Evolutionary conservation across 2,113 vertebrate genomes (phyloP).

Genomic region (Chauna torquata): DNA sequence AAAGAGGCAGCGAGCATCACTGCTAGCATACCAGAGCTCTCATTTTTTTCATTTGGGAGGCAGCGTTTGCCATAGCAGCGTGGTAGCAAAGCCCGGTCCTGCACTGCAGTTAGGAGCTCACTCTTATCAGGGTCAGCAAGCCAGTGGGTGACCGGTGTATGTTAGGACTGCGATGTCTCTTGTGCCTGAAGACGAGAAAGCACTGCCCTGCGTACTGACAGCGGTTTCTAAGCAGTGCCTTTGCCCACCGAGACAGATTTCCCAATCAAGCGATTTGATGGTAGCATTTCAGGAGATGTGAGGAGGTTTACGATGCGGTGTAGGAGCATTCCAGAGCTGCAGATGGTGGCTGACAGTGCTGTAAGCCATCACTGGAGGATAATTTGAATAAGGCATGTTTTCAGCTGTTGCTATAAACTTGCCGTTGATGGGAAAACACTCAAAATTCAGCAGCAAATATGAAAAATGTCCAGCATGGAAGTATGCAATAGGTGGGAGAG

Average conservation of each 20-base stretch:
- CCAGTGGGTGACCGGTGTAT: background rate
- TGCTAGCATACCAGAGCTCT: background rate
- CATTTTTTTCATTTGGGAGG: background rate
- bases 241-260: background rate
- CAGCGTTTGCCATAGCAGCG: background rate
- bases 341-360: conserved; percentile 48
- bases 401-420: conserved; percentile 54
- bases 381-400: conserved; percentile 62
- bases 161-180: background rate
- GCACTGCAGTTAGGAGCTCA: background rate
- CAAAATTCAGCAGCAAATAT: conserved; percentile 56
- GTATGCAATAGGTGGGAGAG: background rate
- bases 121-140: background rate
- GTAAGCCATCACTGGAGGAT: conserved; percentile 41
- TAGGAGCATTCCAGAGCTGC: conserved; percentile 13
- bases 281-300: conserved; percentile 39
- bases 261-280: conserved; percentile 16
- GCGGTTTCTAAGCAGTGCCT: background rate
- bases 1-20: background rate
- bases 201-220: background rate
- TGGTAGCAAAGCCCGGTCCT: background rate
- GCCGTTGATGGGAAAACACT: conserved; percentile 16
- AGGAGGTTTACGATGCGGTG: background rate
- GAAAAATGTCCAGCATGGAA: background rate
- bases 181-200: background rate